phyloP scores from a whole-genome alignment of 1,140 invertebrate species.

The Odontomachus brunneus region DNA sequence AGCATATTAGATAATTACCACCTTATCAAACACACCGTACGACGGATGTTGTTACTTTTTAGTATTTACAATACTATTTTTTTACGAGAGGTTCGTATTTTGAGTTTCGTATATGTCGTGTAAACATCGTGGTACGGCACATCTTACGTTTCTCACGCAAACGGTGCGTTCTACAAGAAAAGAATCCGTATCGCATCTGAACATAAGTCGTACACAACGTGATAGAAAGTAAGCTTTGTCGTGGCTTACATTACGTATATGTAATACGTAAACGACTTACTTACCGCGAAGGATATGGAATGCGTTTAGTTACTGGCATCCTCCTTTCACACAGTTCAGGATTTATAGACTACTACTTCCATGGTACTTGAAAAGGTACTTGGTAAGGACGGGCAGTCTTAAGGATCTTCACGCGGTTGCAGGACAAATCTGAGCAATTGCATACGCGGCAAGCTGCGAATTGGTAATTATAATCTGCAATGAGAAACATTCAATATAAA shows the following conservation, averaged over 20 bases:
- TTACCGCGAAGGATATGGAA: slow-evolving; percentile 72
- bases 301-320: slow-evolving; percentile 74
- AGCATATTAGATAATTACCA: slow-evolving; percentile 9
- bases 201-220: slow-evolving; percentile 1
- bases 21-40: slow-evolving; percentile 13
- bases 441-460: slow-evolving; percentile 68
- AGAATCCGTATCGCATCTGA: slow-evolving; percentile 30
- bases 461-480: slow-evolving; percentile 73
- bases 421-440: slow-evolving; percentile 67
- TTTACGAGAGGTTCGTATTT: slow-evolving; percentile 18
- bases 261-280: slow-evolving; percentile 71
- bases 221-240: slow-evolving; percentile 32
- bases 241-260: slow-evolving; percentile 68
- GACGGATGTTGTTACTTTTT: too few relatives aligned
- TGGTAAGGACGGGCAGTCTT: slow-evolving; percentile 69
- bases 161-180: slow-evolving; percentile 11
- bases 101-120: not conserved
- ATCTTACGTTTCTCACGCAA: not conserved
- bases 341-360: slow-evolving; percentile 72
- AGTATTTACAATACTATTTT: too few relatives aligned
- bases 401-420: slow-evolving; percentile 67
- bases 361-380: slow-evolving; percentile 71
- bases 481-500: slow-evolving; percentile 70
- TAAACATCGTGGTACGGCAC: not conserved
- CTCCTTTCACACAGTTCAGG: slow-evolving; percentile 69